Percentiles rank a stretch among this genome's conserved stretches.
These are phyloP conservation scores for Brachypodius melanocephalos DNA, from an alignment of 2,113 vertebrate species.

Conservation along the genomic window DNA sequence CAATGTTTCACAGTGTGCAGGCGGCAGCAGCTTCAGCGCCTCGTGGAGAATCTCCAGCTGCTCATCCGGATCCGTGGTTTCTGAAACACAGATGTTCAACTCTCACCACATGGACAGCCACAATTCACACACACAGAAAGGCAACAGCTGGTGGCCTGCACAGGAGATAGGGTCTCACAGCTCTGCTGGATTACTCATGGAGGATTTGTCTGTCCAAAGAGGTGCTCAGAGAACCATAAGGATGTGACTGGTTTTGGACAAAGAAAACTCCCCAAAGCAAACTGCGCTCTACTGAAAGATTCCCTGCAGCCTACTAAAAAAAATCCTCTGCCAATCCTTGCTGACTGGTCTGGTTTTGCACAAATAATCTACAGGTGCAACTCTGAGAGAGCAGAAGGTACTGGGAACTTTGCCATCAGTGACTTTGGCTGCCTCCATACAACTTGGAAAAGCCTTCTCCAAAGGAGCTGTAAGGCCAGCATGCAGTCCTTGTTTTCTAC, in stretches of 20 bases:
- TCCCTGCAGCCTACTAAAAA: background rate
- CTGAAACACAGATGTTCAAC: slow-evolving; percentile 69
- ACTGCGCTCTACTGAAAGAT: background rate
- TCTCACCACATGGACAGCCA: background rate
- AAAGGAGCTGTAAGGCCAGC: background rate
- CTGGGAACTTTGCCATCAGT: slow-evolving; percentile 12
- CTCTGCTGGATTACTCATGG: background rate
- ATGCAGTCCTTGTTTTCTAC: background rate
- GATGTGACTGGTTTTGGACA: background rate
- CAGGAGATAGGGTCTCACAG: background rate
- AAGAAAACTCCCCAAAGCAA: background rate
- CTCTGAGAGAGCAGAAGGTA: background rate
- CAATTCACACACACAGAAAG: background rate
- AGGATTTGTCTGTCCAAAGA: background rate
- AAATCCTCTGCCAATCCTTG: background rate
- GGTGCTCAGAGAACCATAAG: background rate
- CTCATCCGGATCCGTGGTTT: slow-evolving; percentile 88
- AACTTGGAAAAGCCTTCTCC: background rate
- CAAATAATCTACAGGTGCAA: background rate
- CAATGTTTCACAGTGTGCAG: slow-evolving; percentile 95
- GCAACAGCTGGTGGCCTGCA: background rate
- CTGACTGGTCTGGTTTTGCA: background rate
- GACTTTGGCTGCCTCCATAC: background rate
- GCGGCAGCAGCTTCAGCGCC: slow-evolving; percentile 91
- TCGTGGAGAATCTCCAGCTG: slow-evolving; percentile 92